Evolutionary conservation across 2,888 invertebrate species (phyloP).

Genomic region (Melanophora roralis): DNA sequence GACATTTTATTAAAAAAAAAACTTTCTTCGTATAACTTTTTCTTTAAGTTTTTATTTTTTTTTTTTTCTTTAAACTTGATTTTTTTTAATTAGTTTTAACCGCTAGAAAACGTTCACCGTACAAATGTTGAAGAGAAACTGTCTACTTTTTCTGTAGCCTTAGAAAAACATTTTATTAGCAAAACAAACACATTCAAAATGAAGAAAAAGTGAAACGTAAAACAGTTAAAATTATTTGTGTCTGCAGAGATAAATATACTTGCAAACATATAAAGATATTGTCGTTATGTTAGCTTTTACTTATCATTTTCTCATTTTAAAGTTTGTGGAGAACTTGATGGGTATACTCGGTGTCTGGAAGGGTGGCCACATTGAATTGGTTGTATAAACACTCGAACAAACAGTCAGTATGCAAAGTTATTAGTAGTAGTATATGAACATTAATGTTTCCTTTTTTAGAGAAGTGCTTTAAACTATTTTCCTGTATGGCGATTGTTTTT

Average conservation of each 20-base stretch:
- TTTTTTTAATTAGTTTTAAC: neutral
- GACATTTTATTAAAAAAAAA: conserved; percentile 34
- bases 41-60: neutral
- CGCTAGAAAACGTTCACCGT: conserved; percentile 39
- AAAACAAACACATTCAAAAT: conserved; percentile 26
- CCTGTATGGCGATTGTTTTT: too few species aligned
- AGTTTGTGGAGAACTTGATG: neutral
- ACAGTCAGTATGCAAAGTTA: too few species aligned
- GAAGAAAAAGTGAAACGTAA: conserved; percentile 5
- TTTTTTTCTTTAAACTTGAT: neutral
- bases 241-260: conserved; percentile 22
- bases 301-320: neutral
- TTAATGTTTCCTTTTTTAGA: too few species aligned
- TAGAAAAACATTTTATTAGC: conserved; percentile 27
- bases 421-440: too few species aligned
- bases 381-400: too few species aligned
- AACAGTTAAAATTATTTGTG: neutral
- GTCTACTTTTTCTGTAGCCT: conserved; percentile 21
- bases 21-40: neutral
- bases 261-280: too few species aligned
- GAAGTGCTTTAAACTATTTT: too few species aligned
- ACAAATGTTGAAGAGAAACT: conserved; percentile 47
- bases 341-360: too few species aligned
- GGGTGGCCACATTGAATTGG: too few species aligned
- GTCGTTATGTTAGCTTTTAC: neutral